phyloP scores from a whole-genome alignment of 1,140 invertebrate species.

The Microplitis demolitor region DNA sequence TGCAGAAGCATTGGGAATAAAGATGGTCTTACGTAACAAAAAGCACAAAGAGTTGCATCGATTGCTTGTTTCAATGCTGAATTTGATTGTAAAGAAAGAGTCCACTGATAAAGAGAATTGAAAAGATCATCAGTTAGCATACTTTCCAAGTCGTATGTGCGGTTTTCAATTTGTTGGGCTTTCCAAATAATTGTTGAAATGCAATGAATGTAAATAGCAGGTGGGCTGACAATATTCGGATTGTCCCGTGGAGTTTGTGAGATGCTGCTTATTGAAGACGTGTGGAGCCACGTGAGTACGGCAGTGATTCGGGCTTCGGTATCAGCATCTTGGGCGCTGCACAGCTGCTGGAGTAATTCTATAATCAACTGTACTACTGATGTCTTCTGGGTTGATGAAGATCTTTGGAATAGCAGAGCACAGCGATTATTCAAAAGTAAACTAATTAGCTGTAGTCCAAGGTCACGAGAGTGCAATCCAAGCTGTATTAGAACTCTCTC shows the following conservation, averaged over 20 bases:
- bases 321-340: slow-evolving; percentile 64
- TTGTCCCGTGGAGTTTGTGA: slow-evolving; percentile 32
- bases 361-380: slow-evolving; percentile 73
- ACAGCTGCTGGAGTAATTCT: slow-evolving; percentile 79
- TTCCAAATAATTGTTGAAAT: slow-evolving; percentile 84
- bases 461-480: slow-evolving; percentile 65
- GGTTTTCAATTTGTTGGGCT: slow-evolving; percentile 66
- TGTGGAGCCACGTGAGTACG: slow-evolving; percentile 68
- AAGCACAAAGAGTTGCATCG: slow-evolving; percentile 79
- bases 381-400: slow-evolving; percentile 49
- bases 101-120: slow-evolving; percentile 78
- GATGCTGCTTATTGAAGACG: slow-evolving; percentile 58
- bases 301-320: slow-evolving; percentile 62
- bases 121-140: slow-evolving; percentile 73
- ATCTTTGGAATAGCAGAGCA: slow-evolving; percentile 50
- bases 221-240: slow-evolving; percentile 48
- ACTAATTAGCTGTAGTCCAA: slow-evolving; percentile 66
- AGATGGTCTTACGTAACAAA: slow-evolving; percentile 81
- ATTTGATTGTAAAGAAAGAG: slow-evolving; percentile 67
- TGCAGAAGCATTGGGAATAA: slow-evolving; percentile 76
- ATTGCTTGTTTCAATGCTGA: slow-evolving; percentile 79
- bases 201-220: slow-evolving; percentile 70
- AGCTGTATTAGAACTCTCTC: slow-evolving; percentile 69
- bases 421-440: slow-evolving; percentile 66
- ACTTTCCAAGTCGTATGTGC: slow-evolving; percentile 67